Conservation (phyloP, 2,888 invertebrate genomes). For the Kryphioiulus occultus region DNA sequence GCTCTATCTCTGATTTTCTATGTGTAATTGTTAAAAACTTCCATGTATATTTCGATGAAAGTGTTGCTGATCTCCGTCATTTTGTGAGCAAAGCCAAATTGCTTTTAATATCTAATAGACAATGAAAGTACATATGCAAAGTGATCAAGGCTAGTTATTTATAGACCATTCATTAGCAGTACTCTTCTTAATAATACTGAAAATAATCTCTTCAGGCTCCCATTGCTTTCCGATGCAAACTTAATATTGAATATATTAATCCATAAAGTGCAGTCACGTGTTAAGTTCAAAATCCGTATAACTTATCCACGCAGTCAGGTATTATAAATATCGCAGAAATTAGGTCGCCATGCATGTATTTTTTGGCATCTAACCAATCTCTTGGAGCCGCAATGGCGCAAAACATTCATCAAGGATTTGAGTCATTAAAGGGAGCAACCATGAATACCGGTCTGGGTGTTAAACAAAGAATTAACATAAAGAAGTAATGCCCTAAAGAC, state of each 20-base stretch:
- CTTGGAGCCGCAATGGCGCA: slow-evolving; percentile 20
- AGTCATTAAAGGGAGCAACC: background rate
- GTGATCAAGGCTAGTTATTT: slow-evolving; percentile 2
- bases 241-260: background rate
- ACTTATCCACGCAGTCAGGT: background rate
- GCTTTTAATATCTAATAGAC: background rate
- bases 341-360: slow-evolving; percentile 3
- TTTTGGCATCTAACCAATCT: background rate
- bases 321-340: background rate
- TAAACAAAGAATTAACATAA: slow-evolving; percentile 35
- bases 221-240: background rate
- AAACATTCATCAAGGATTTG: background rate
- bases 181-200: background rate
- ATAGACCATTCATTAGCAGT: background rate
- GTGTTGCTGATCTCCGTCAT: too few species aligned
- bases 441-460: background rate
- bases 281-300: slow-evolving; percentile 11
- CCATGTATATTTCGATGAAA: too few species aligned
- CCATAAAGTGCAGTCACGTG: slow-evolving; percentile 14
- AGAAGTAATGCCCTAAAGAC: background rate
- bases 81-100: too few species aligned
- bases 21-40: too few species aligned
- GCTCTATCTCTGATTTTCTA: too few species aligned
- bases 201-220: background rate
- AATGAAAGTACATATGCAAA: background rate